Evolutionary conservation across 2,888 invertebrate genomes (phyloP).

Genomic region (Nephrocerus scutellatus): DNA sequence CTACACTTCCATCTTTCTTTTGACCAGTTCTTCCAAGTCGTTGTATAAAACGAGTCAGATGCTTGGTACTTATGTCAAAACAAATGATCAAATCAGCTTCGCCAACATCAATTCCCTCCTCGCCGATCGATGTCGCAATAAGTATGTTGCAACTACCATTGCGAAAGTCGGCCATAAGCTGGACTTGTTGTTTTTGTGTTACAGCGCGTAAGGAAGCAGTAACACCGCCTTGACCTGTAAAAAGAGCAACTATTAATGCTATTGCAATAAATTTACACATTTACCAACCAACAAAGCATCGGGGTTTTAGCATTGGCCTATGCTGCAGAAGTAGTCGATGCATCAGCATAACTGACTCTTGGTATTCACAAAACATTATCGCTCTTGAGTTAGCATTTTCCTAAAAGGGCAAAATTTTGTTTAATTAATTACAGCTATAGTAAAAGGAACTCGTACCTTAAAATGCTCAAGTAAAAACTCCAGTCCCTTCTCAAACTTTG

Average conservation of each 20-base stretch:
- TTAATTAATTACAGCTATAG: too few species aligned
- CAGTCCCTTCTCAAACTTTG: conserved; percentile 75
- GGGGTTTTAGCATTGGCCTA: conserved; percentile 69
- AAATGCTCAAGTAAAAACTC: conserved; percentile 75
- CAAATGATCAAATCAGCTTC: conserved; percentile 90
- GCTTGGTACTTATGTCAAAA: conserved; percentile 80
- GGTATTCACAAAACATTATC: conserved; percentile 67
- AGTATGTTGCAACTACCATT: conserved; percentile 71
- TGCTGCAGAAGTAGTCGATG: conserved; percentile 68
- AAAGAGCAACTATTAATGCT: too few species aligned
- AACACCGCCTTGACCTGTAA: conserved; percentile 43
- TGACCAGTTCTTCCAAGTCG: conserved; percentile 84
- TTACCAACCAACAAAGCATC: conserved; percentile 82
- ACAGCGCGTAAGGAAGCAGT: conserved; percentile 54
- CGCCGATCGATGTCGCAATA: conserved; percentile 85
- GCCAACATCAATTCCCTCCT: conserved; percentile 91
- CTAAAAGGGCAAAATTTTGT: conserved; percentile 25
- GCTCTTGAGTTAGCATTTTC: conserved; percentile 42
- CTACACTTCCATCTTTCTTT: conserved; percentile 73
- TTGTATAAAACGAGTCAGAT: conserved; percentile 72
- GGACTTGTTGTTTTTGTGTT: conserved; percentile 77
- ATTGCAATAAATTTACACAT: too few species aligned
- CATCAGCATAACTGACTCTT: conserved; percentile 85
- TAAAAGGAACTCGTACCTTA: conserved; percentile 26
- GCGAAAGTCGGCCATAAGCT: conserved; percentile 71